Evolutionary conservation across 2,888 invertebrate species (phyloP).

Genomic region (Conomelus anceps): DNA sequence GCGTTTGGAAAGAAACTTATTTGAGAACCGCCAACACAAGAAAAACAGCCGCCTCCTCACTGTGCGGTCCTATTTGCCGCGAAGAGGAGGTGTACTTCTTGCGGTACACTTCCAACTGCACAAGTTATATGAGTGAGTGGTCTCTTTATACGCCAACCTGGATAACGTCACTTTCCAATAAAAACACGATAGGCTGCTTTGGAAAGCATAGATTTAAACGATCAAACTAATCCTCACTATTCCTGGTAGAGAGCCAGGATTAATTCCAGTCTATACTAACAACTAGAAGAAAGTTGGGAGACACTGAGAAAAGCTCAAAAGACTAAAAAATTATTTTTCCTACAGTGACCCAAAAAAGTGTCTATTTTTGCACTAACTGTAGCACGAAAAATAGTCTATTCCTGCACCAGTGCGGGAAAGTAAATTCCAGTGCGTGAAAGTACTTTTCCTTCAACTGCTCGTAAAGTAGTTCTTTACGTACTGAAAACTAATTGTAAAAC

Average conservation of each 20-base stretch:
- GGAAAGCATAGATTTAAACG: neutral
- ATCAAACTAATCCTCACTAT: neutral
- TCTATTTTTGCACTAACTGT: too few relatives aligned
- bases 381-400: too few relatives aligned
- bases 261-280: neutral
- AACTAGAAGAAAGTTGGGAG: neutral
- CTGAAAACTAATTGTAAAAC: too few relatives aligned
- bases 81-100: neutral
- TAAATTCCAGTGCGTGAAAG: too few relatives aligned
- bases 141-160: neutral
- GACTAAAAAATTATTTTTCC: too few relatives aligned
- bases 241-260: neutral
- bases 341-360: too few relatives aligned
- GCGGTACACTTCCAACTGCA: neutral
- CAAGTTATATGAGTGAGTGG: neutral
- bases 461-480: too few relatives aligned
- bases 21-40: neutral
- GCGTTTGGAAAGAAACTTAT: neutral
- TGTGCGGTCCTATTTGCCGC: too few relatives aligned
- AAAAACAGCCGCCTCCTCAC: neutral
- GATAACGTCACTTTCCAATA: neutral
- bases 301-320: too few relatives aligned
- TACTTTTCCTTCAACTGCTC: too few relatives aligned
- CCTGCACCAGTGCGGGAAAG: too few relatives aligned
- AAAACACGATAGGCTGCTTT: neutral